Percentiles rank a stretch among this genome's conserved stretches.
These are phyloP conservation scores for Halocynthia aurantium DNA, from an alignment of 23 tunicate genomes.

Conservation along the genomic window DNA sequence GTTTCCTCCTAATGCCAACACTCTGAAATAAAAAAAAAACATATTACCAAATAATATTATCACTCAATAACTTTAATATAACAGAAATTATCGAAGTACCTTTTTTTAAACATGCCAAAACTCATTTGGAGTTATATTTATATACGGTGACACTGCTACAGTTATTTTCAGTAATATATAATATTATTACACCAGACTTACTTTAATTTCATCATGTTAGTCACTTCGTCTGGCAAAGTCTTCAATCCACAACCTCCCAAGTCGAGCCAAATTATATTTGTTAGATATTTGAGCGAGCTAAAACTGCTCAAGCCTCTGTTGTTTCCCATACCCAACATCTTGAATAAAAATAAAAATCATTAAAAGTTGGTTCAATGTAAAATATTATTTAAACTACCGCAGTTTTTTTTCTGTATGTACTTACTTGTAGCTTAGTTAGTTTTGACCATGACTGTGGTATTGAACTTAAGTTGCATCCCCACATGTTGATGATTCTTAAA, in stretches of 20 bases:
- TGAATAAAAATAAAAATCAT: not conserved
- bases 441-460: constrained; percentile 66
- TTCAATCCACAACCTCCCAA: constrained; percentile 83
- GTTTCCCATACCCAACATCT: constrained; percentile 74
- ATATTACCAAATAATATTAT: too few relatives aligned
- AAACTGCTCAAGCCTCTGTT: constrained; percentile 37
- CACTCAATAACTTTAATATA: too few relatives aligned
- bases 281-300: constrained; percentile 41
- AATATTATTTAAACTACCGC: not conserved
- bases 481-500: constrained; percentile 86
- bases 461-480: constrained; percentile 53
- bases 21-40: constrained; percentile 15
- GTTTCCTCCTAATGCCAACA: constrained; percentile 80
- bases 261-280: constrained; percentile 73
- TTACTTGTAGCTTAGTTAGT: constrained; percentile 51
- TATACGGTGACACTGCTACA: too few relatives aligned
- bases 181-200: not conserved
- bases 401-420: constrained; percentile 2
- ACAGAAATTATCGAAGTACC: too few relatives aligned
- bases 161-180: too few relatives aligned
- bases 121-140: too few relatives aligned
- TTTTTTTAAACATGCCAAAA: too few relatives aligned
- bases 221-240: constrained; percentile 68
- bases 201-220: constrained; percentile 66
- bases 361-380: not conserved